Evolutionary conservation across 2,888 invertebrate genomes (phyloP), one percentile per base, ranked within the genome.

Genomic region (Bimastos eiseni): DNA sequence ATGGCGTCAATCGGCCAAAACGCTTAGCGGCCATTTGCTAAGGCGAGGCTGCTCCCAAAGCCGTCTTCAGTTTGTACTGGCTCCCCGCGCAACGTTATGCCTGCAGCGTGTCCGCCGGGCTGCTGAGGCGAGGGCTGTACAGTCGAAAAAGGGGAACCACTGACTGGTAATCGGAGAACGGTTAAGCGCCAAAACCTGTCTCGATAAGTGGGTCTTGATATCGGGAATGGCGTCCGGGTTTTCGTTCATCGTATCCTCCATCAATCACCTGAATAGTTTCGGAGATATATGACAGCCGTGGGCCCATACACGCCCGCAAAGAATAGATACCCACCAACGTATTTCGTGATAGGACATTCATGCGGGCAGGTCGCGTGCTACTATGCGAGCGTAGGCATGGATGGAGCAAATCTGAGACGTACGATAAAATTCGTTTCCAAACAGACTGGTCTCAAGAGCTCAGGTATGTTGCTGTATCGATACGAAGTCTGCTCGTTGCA

Each of bases 131-230:
- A 70, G 70, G 5, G n/a, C 49, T 49, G 21, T 24, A 4, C 70
- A n/a, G 70, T 70, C 70, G 70, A n/a, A 30, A 70, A n/a, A n/a
- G 17, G 70, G 70, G 13, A 70, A 70, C 30, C 70, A 70, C 30
- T 70, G 70, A n/a, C 70, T 15, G 70, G 70, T 70, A 70, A 70
- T 70, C 70, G 70, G 70, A 70, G 70, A 70, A 30, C 70, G 70
- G 70, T n/a, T 70, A 70, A 70, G 70, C 70, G 70, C 70, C 70
- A 86, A 86, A 86, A 36, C 86, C 86, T 86, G 86, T 86, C 4
- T 86, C 86, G 86, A 86, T 86, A 86, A 86, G 37, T 21, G 8
- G 11, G 86, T 86, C 34, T 86, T 37, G 86, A 86, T 86, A 86
- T 36, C 36, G 86, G 86, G 37, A 86, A 34, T 24, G 36, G 86